Evolutionary conservation across 2,888 invertebrate genomes (phyloP).

Genomic region (Nomada ferruginata): DNA sequence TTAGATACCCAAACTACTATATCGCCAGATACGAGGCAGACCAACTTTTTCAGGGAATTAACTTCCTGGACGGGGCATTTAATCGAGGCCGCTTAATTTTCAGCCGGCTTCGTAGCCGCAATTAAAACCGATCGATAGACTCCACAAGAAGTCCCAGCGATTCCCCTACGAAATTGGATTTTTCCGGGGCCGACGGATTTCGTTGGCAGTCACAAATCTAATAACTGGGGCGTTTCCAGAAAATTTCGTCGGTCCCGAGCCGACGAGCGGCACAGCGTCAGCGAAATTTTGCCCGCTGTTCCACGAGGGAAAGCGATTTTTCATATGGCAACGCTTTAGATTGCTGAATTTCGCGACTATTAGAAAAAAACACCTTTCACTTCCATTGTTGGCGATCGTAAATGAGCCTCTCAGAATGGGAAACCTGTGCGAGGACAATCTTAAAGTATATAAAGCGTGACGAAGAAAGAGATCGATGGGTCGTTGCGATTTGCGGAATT

Average conservation of each 20-base stretch:
- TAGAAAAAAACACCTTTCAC: background rate
- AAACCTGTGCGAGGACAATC: too few relatives aligned
- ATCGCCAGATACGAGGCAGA: background rate
- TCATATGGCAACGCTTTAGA: background rate
- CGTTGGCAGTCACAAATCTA: conserved; percentile 44
- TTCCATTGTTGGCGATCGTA: background rate
- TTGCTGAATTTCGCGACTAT: background rate
- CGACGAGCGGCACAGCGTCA: conserved; percentile 7
- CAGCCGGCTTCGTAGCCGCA: conserved; percentile 4
- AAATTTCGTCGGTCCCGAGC: conserved; percentile 27
- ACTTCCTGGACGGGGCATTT: conserved; percentile 7
- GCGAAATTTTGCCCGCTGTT: conserved; percentile 15
- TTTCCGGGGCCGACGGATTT: background rate
- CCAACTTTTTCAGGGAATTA: conserved; percentile 14
- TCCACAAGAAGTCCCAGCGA: conserved; percentile 7
- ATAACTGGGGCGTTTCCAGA: conserved; percentile 32
- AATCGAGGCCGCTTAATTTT: conserved; percentile 33
- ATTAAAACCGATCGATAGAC: conserved; percentile 37
- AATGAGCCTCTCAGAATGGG: background rate
- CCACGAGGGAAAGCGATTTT: background rate
- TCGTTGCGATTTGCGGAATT: too few relatives aligned
- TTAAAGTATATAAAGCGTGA: too few relatives aligned
- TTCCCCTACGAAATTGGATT: conserved; percentile 38
- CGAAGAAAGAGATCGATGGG: too few relatives aligned
- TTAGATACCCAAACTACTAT: background rate